A percentile compares a stretch with the other conserved stretches of the same genome.
phyloP scores from a whole-genome alignment of 2,888 invertebrate genomes.

The Scaptomyza caliginosa region DNA sequence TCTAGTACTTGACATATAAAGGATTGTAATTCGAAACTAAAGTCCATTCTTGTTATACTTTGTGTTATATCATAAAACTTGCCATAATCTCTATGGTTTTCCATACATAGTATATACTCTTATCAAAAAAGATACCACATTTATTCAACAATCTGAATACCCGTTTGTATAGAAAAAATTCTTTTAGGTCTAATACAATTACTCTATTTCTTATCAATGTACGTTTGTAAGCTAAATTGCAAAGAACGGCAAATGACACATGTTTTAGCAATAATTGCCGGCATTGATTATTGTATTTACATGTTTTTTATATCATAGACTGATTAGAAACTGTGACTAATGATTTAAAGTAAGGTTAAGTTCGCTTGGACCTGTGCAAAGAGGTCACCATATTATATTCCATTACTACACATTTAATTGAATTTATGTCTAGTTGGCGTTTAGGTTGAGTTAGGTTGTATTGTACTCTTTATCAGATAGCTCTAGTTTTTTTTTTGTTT shows the following conservation, averaged over 20 bases:
- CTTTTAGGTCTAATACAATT: neutral
- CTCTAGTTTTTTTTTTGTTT: neutral
- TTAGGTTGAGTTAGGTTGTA: neutral
- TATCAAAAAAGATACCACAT: neutral
- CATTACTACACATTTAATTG: neutral
- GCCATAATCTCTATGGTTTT: neutral
- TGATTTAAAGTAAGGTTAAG: neutral
- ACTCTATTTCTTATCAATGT: neutral
- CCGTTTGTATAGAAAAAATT: neutral
- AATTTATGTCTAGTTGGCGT: neutral
- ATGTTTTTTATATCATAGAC: neutral
- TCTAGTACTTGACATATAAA: no score
- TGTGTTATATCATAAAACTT: neutral
- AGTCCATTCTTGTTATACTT: no score
- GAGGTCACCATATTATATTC: neutral
- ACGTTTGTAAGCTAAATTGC: neutral
- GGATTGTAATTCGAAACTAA: no score
- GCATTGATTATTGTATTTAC: neutral
- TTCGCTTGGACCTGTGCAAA: neutral
- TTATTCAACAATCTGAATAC: neutral
- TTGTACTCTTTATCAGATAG: slow-evolving; percentile 23
- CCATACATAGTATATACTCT: neutral
- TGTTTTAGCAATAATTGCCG: neutral
- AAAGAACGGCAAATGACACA: neutral
- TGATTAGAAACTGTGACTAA: neutral